Conservation (phyloP, 2,797 vertebrate genomes). For the Scomberomorus guttatus region DNA sequence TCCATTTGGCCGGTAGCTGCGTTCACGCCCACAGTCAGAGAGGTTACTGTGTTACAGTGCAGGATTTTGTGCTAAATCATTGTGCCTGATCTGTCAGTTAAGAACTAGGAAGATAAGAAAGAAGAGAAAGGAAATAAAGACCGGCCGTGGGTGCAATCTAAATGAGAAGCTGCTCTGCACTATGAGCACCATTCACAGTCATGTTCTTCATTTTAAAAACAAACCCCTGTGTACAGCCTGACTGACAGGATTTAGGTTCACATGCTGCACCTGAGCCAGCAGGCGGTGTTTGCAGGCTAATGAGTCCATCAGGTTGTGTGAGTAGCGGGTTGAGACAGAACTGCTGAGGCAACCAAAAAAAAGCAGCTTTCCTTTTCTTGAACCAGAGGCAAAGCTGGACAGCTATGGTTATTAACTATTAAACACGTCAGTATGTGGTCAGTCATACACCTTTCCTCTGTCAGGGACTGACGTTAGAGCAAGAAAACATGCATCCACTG, state of each 20-base stretch:
- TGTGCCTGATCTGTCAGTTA: conserved; percentile 2
- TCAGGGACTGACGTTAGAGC: conserved; percentile 25
- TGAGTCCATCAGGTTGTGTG: conserved; percentile 41
- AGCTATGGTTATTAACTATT: conserved; percentile 67
- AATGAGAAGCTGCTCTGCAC: neutral
- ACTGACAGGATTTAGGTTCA: conserved; percentile 21
- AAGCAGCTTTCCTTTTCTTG: conserved; percentile 34
- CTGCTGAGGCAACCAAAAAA: conserved; percentile 60
- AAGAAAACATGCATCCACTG: conserved; percentile 5
- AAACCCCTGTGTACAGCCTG: neutral
- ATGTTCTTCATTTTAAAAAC: conserved; percentile 29
- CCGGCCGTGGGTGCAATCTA: neutral
- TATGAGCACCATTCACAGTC: neutral
- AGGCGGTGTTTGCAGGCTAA: conserved; percentile 24
- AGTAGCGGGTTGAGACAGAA: conserved; percentile 52
- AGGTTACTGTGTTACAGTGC: conserved; percentile 40
- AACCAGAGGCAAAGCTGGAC: conserved; percentile 43
- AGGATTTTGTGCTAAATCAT: conserved; percentile 57
- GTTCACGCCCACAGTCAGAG: conserved; percentile 34
- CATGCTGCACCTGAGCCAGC: conserved; percentile 18
- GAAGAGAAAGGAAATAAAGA: neutral
- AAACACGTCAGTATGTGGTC: conserved; percentile 56
- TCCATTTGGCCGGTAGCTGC: conserved; percentile 54
- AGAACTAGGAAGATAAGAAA: neutral
- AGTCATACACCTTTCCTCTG: conserved; percentile 50